Evolutionary conservation across 2,113 vertebrate genomes (phyloP).

Genomic region (Crotalus horridus): DNA sequence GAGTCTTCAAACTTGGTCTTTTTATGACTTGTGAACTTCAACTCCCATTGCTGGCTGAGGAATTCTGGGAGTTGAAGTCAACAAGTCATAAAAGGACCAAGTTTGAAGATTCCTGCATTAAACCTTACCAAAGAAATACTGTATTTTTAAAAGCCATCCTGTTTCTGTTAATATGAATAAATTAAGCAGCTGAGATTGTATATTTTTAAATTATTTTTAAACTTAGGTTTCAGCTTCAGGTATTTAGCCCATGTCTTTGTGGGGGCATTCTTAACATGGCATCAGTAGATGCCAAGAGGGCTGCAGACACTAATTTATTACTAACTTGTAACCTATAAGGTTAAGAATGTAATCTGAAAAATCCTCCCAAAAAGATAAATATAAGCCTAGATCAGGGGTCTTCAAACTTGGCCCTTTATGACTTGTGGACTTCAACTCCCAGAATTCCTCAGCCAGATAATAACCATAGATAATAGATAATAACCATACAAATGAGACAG

Average conservation of each 20-base stretch:
- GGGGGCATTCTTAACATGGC: neutral
- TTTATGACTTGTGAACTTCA: too few species aligned
- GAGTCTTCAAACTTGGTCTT: too few species aligned
- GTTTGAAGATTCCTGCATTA: too few species aligned
- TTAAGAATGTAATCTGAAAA: neutral
- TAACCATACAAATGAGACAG: neutral
- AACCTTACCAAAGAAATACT: neutral
- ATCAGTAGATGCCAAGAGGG: neutral
- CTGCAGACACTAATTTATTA: neutral
- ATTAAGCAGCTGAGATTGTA: neutral
- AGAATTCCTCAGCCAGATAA: neutral
- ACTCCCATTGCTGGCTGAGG: too few species aligned
- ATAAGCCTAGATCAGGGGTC: neutral
- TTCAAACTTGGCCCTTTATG: too few species aligned
- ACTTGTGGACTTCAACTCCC: too few species aligned
- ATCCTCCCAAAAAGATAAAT: neutral
- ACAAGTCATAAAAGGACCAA: too few species aligned
- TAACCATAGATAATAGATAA: neutral
- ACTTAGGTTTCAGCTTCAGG: neutral
- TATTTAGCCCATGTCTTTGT: neutral
- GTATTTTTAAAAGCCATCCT: neutral
- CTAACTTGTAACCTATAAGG: neutral
- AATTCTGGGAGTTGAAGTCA: too few species aligned
- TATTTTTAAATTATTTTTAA: neutral
- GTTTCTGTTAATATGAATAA: neutral